These are phyloP conservation scores for Tubulanus polymorphus DNA, from an alignment of 2,888 invertebrate genomes.

Conservation along the genomic window DNA sequence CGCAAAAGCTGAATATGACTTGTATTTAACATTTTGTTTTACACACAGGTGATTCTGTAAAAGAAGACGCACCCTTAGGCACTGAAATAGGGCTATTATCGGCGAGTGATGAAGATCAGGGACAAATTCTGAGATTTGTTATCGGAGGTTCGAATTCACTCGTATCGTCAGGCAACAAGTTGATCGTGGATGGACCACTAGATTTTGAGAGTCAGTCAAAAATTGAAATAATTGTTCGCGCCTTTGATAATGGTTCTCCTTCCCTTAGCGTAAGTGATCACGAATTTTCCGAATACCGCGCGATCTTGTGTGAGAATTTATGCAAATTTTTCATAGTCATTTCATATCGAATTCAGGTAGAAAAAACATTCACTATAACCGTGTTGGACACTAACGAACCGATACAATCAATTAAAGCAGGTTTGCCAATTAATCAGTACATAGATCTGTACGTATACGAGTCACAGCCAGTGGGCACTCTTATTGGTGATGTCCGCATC, in stretches of 20 bases:
- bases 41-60: constrained; percentile 12
- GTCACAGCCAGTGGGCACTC: constrained; percentile 11
- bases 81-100: constrained; percentile 22
- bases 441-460: constrained; percentile 21
- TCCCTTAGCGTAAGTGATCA: constrained; percentile 21
- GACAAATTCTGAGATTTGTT: constrained; percentile 22
- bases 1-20: not conserved
- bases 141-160: constrained; percentile 9
- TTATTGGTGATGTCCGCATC: constrained; percentile 17
- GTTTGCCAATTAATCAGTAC: constrained; percentile 1
- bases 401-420: constrained; percentile 5
- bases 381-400: not conserved
- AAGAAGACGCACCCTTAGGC: constrained; percentile 22
- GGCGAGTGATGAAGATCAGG: constrained; percentile 24
- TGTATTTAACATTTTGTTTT: not conserved
- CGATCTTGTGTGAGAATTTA: too few relatives aligned
- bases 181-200: constrained; percentile 25
- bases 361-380: constrained; percentile 1
- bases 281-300: too few relatives aligned
- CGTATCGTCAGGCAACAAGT: constrained; percentile 11
- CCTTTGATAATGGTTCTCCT: constrained; percentile 24
- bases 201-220: constrained; percentile 22
- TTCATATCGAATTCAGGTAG: constrained; percentile 16
- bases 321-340: not conserved
- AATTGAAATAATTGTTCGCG: constrained; percentile 18